phyloP scores from a whole-genome alignment of 2,888 invertebrate genomes.

The Choristoneura rosaceana region DNA sequence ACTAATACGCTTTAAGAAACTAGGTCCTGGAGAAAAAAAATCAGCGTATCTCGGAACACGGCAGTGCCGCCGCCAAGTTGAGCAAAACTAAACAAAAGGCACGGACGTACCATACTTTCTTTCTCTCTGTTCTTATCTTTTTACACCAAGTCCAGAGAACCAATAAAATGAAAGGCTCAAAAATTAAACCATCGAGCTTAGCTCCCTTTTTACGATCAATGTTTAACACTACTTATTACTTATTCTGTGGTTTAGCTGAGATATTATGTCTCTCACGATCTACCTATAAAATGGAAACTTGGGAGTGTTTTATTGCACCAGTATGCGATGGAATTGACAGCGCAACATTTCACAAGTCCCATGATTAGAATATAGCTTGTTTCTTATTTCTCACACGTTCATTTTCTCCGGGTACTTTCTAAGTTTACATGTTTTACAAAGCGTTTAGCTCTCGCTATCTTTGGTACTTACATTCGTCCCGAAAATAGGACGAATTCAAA shows the following conservation, averaged over 20 bases:
- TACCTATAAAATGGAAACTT: slow-evolving; percentile 4
- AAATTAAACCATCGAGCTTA: not conserved
- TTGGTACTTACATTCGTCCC: not conserved
- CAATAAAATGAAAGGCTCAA: too few relatives aligned
- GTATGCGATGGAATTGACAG: slow-evolving; percentile 15
- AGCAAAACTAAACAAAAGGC: too few relatives aligned
- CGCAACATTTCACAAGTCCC: slow-evolving; percentile 27
- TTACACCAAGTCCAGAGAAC: too few relatives aligned
- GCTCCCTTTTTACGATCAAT: not conserved
- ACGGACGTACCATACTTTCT: too few relatives aligned
- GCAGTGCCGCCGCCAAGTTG: too few relatives aligned
- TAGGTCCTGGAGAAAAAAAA: too few relatives aligned
- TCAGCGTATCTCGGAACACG: too few relatives aligned
- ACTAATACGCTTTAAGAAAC: too few relatives aligned
- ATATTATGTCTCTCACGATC: not conserved
- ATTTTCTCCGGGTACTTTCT: slow-evolving; percentile 21
- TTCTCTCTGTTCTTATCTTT: too few relatives aligned
- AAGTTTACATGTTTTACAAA: slow-evolving; percentile 2
- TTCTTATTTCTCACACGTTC: slow-evolving; percentile 37
- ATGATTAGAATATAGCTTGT: slow-evolving; percentile 35
- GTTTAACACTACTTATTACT: too few relatives aligned
- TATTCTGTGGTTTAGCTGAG: not conserved
- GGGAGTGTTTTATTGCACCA: slow-evolving; percentile 17
- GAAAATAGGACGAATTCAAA: not conserved
- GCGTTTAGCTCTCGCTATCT: not conserved